Evolutionary conservation across 2,888 invertebrate species (phyloP).

Genomic region (Abrostola triplasia): DNA sequence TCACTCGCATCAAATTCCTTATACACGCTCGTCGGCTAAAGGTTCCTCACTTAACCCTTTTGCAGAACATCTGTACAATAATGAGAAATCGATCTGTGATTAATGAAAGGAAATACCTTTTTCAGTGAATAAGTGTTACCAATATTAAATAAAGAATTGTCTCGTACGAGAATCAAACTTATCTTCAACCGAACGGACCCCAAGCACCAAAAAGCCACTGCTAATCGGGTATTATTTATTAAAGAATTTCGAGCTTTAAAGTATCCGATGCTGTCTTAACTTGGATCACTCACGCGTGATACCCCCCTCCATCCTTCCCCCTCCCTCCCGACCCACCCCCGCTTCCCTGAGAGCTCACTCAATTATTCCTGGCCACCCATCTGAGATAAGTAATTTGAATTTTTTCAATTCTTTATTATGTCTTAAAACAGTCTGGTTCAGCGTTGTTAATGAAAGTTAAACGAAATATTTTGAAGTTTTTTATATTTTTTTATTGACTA

Average conservation of each 20-base stretch:
- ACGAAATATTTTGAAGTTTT: conserved; percentile 13
- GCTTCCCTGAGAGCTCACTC: conserved; percentile 58
- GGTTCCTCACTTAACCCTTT: too few species aligned
- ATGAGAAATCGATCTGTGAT: too few species aligned
- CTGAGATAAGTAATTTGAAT: conserved; percentile 67
- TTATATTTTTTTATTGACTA: conserved; percentile 16
- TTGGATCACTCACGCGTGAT: conserved; percentile 40
- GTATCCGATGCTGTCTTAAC: conserved; percentile 36
- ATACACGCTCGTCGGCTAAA: too few species aligned
- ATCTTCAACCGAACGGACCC: not conserved
- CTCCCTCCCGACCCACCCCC: conserved; percentile 11
- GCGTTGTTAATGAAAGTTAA: conserved; percentile 33
- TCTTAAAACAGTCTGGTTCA: conserved; percentile 41
- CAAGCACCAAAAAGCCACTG: not conserved
- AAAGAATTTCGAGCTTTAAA: conserved; percentile 26
- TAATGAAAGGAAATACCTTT: too few species aligned
- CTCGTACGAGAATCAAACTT: not conserved
- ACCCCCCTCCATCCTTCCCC: conserved; percentile 9
- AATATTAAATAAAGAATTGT: not conserved
- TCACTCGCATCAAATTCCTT: too few species aligned
- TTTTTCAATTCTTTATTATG: conserved; percentile 59
- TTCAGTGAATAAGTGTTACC: too few species aligned
- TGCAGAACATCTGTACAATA: too few species aligned
- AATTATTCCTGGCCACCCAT: conserved; percentile 74
- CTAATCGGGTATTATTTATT: conserved; percentile 35